Base-by-base conservation (phyloP, 2,888 invertebrate genomes). In the Apantesis nais region DNA sequence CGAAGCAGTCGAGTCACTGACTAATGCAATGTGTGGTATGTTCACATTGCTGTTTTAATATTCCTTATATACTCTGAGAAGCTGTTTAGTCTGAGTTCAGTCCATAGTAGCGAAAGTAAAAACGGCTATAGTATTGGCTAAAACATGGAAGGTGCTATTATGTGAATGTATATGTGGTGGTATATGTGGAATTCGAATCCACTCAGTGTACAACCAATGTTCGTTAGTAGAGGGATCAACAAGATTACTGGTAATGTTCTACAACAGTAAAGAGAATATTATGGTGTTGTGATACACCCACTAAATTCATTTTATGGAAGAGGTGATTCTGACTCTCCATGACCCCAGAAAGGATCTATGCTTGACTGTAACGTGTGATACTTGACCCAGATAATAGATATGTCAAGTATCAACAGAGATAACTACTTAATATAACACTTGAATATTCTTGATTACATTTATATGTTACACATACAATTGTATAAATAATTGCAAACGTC, bases 381-480 rank as follows among this genome's bases (percentile, higher is more conserved):
- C 29, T 58, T 52, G 48, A 52, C 48, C 48, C 48, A 52, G 22
- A 52, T 52, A 25, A 2, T 16, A 58, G 29, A 29, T 58, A 29
- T 29, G 29, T 29, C 58, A 58, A 58, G 58, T 58, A 29, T 58
- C 16, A 58, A 16, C 29, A 14, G 29, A 29, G 58, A 29, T 58
- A 58, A 58, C 58, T 58, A 58, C 58, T 29, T 58, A 29, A 58
- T 16, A 29, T 58, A 29, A 16, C 58, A 16, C 58, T 58, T 29
- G 58, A 58, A 58, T 58, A 58, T 58, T 29, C 58, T 29, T 58
- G 29, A 58, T 29, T 58, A 58, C 58, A 58, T 58, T 58, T 29
- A 58, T 58, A 29, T 29, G 16, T 58, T 58, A 16, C 7, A 29
- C 16, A 58, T 29, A 58, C 11, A 7, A n/a, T n/a, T n/a, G n/a